These are phyloP conservation scores for Drosophila nigrodunni DNA, from an alignment of 1,140 invertebrate genomes.

Conservation along the genomic window DNA sequence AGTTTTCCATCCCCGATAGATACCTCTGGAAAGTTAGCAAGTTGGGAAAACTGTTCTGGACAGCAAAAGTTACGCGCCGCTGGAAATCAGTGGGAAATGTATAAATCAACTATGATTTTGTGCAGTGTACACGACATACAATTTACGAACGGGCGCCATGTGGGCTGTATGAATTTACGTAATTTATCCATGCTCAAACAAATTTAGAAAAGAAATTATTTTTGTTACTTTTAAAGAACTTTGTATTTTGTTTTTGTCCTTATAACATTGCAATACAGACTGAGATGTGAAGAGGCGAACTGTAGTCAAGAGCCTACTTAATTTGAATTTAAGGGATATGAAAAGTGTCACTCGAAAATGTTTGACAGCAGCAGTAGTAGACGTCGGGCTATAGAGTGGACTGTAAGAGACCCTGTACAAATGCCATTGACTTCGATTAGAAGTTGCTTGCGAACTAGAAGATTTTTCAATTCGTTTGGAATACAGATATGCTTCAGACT, in stretches of 20 bases:
- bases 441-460: too few species aligned
- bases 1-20: conserved; percentile 47
- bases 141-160: conserved; percentile 36
- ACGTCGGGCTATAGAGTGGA: too few species aligned
- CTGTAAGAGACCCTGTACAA: too few species aligned
- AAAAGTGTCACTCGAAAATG: background rate
- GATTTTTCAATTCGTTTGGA: too few species aligned
- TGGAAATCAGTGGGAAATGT: background rate
- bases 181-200: conserved; percentile 46
- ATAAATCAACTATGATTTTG: background rate
- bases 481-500: too few species aligned
- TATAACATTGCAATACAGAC: background rate
- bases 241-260: background rate
- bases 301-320: background rate
- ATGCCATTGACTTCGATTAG: too few species aligned
- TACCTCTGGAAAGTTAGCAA: conserved; percentile 33
- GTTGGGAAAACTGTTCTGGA: background rate
- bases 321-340: background rate
- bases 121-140: conserved; percentile 9
- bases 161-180: conserved; percentile 35
- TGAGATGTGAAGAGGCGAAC: background rate
- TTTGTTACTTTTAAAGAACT: background rate
- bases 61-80: conserved; percentile 40
- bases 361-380: background rate
- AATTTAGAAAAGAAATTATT: conserved; percentile 4